These are phyloP conservation scores for Abscondita cerata DNA, from an alignment of 2,888 invertebrate genomes.

Conservation along the genomic window DNA sequence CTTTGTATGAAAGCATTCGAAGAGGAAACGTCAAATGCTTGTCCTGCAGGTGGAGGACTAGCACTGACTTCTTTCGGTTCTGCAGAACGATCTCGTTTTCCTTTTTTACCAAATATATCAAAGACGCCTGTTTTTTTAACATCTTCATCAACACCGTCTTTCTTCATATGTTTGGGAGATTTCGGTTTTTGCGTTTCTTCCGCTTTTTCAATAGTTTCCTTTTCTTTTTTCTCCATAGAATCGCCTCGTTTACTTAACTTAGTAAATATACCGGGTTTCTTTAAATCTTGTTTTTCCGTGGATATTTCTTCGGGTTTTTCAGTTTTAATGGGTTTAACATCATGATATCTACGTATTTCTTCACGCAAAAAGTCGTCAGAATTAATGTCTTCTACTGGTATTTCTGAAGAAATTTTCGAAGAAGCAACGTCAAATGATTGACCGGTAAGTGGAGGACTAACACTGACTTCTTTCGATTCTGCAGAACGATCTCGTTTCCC, in stretches of 20 bases:
- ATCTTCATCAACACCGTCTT: slow-evolving; percentile 11
- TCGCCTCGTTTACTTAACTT: slow-evolving; percentile 39
- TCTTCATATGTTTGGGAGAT: slow-evolving; percentile 13
- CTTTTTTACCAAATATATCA: slow-evolving; percentile 46
- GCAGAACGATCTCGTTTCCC: slow-evolving; percentile 40
- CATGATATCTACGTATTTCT: background rate
- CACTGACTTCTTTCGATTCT: slow-evolving; percentile 28
- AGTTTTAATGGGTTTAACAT: background rate
- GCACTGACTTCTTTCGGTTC: slow-evolving; percentile 23
- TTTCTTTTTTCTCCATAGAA: slow-evolving; percentile 30
- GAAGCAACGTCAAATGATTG: no score
- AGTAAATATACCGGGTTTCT: slow-evolving; percentile 40
- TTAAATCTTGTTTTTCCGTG: slow-evolving; percentile 23
- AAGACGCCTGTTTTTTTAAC: slow-evolving; percentile 39
- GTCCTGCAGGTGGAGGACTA: background rate
- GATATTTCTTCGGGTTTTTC: background rate
- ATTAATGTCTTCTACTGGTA: background rate
- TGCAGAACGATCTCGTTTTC: slow-evolving; percentile 39
- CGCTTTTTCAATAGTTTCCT: background rate
- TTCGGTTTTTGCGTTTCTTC: background rate
- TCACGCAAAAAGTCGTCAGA: background rate
- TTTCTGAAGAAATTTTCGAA: no score
- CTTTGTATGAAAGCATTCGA: no score
- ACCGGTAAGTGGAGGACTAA: no score
- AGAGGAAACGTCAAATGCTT: no score